Evolutionary conservation across 2,888 invertebrate genomes (phyloP).

Genomic region (Melieria crassipennis): DNA sequence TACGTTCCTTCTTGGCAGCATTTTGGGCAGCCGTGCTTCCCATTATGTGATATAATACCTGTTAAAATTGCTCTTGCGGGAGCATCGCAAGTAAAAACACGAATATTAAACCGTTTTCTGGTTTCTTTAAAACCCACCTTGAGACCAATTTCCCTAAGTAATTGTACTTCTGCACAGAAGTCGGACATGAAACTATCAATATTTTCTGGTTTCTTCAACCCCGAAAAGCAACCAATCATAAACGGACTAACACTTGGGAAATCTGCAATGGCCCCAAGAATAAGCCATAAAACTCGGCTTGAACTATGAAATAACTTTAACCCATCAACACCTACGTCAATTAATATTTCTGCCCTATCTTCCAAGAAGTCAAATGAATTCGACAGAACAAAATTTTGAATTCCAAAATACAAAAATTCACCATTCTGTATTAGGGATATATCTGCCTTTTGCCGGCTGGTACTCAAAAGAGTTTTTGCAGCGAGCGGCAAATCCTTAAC

Average conservation of each 20-base stretch:
- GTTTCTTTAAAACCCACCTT: too few species aligned
- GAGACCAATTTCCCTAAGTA: too few species aligned
- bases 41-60: not conserved
- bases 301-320: too few species aligned
- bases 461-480: constrained; percentile 5
- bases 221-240: too few species aligned
- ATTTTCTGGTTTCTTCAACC: too few species aligned
- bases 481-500: not conserved
- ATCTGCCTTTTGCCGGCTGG: not conserved
- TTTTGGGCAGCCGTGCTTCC: not conserved
- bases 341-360: not conserved
- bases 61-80: constrained; percentile 7
- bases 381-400: not conserved
- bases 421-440: not conserved
- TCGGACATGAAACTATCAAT: too few species aligned
- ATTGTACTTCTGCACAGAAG: too few species aligned
- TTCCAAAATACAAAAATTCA: not conserved
- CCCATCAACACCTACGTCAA: not conserved
- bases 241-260: too few species aligned
- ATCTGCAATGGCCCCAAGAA: too few species aligned
- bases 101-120: constrained; percentile 5
- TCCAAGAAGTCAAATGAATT: not conserved
- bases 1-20: not conserved
- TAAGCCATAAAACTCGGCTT: too few species aligned
- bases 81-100: constrained; percentile 2